Conservation (phyloP, 2,113 vertebrate species). For the Camarhynchus parvulus region DNA sequence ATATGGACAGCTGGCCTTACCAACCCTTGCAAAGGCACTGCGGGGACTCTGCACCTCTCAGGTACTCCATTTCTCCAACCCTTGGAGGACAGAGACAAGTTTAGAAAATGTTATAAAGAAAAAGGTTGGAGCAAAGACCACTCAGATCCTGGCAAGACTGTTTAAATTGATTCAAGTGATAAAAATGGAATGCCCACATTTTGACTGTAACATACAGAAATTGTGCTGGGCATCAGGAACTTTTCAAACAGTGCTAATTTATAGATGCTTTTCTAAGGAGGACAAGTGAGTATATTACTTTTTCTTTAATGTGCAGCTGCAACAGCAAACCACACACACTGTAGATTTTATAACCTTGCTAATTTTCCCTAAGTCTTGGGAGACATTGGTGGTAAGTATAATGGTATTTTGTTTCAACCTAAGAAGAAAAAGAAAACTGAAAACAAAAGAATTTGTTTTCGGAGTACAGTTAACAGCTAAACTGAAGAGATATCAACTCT, state of each 20-base stretch:
- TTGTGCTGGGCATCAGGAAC: neutral
- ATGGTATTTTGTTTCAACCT: slow-evolving; percentile 2
- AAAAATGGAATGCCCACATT: neutral
- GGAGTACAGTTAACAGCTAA: neutral
- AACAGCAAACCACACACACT: slow-evolving; percentile 55
- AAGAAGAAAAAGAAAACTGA: neutral
- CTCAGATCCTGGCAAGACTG: neutral
- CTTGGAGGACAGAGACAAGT: neutral
- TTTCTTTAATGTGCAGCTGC: slow-evolving; percentile 58
- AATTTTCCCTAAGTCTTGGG: slow-evolving; percentile 47
- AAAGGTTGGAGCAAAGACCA: neutral
- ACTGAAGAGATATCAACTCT: neutral
- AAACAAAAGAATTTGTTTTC: neutral
- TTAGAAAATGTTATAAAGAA: neutral
- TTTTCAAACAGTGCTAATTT: slow-evolving; percentile 52
- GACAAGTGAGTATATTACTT: slow-evolving; percentile 32
- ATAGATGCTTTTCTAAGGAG: slow-evolving; percentile 50
- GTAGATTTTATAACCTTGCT: slow-evolving; percentile 43
- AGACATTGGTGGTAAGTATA: slow-evolving; percentile 12
- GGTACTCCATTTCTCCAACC: neutral
- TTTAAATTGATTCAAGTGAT: neutral
- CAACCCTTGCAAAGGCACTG: neutral
- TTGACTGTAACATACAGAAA: neutral
- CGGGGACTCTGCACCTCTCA: neutral
- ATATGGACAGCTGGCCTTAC: neutral